Conservation (phyloP, 2,888 invertebrate genomes). For the Trachelus troglodyta region DNA sequence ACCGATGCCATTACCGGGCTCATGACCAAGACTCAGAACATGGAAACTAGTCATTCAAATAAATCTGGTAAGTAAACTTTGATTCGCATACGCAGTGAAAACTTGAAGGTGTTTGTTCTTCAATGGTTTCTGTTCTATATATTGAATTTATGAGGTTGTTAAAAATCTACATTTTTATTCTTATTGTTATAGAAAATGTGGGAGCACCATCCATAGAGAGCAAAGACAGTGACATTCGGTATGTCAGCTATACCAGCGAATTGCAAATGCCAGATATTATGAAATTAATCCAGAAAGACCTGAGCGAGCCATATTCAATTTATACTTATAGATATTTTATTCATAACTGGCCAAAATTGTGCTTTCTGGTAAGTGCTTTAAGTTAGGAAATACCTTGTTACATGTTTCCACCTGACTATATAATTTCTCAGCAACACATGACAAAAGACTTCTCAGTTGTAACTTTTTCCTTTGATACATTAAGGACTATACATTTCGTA, state of each 20-base stretch:
- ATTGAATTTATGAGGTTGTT: not conserved
- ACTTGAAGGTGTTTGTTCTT: not conserved
- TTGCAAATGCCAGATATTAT: constrained; percentile 98
- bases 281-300: constrained; percentile 98
- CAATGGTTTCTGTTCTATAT: not conserved
- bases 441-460: not conserved
- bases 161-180: not conserved
- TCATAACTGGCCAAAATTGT: constrained; percentile 99
- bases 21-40: constrained; percentile 39
- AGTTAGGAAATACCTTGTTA: not conserved
- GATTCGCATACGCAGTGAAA: not conserved
- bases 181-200: constrained; percentile 41
- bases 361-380: constrained; percentile 82
- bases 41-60: constrained; percentile 61
- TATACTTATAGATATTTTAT: constrained; percentile 99
- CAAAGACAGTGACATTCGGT: constrained; percentile 66
- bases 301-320: constrained; percentile 99
- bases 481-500: too few relatives aligned
- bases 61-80: constrained; percentile 48
- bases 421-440: not conserved
- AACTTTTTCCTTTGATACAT: not conserved
- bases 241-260: constrained; percentile 91
- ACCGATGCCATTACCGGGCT: constrained; percentile 35
- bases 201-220: constrained; percentile 46
- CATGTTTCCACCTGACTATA: not conserved